Evolutionary conservation across 2,888 invertebrate species (phyloP).

Genomic region (Eupithecia inturbata): DNA sequence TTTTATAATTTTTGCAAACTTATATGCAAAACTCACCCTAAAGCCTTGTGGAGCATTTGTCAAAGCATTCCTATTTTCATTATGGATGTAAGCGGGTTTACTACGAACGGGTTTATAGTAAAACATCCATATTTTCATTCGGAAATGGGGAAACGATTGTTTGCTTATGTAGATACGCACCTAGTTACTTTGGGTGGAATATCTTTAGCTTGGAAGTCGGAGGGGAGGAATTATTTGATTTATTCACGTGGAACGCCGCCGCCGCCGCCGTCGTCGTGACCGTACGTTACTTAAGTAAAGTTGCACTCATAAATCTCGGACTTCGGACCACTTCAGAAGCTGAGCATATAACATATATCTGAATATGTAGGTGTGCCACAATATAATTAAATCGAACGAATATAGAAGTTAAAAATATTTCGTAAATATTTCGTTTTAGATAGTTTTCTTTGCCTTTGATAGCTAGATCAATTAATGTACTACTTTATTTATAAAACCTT

Average conservation of each 20-base stretch:
- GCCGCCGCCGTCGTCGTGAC: slow-evolving; percentile 50
- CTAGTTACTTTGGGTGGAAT: slow-evolving; percentile 27
- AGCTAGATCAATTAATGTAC: too few species aligned
- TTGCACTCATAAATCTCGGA: slow-evolving; percentile 71
- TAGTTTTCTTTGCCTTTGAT: too few species aligned
- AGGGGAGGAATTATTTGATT: slow-evolving; percentile 60
- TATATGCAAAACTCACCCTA: not conserved
- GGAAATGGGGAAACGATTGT: slow-evolving; percentile 22
- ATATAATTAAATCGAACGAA: not conserved
- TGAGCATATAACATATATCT: slow-evolving; percentile 43
- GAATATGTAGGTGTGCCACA: not conserved
- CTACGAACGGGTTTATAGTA: too few species aligned
- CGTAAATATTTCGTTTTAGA: too few species aligned
- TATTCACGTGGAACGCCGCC: slow-evolving; percentile 58
- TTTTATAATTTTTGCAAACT: not conserved
- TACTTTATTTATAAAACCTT: too few species aligned
- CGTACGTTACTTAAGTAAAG: slow-evolving; percentile 70
- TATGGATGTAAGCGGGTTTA: too few species aligned
- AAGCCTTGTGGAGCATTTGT: not conserved
- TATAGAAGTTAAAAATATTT: too few species aligned
- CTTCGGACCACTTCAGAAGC: slow-evolving; percentile 63
- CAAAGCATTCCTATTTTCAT: slow-evolving; percentile 11
- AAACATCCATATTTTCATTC: slow-evolving; percentile 21
- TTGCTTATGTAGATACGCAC: not conserved
- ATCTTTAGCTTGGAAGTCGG: slow-evolving; percentile 34